Evolutionary conservation across 2,113 vertebrate genomes (phyloP).

Genomic region (Leptocoma aspasia): DNA sequence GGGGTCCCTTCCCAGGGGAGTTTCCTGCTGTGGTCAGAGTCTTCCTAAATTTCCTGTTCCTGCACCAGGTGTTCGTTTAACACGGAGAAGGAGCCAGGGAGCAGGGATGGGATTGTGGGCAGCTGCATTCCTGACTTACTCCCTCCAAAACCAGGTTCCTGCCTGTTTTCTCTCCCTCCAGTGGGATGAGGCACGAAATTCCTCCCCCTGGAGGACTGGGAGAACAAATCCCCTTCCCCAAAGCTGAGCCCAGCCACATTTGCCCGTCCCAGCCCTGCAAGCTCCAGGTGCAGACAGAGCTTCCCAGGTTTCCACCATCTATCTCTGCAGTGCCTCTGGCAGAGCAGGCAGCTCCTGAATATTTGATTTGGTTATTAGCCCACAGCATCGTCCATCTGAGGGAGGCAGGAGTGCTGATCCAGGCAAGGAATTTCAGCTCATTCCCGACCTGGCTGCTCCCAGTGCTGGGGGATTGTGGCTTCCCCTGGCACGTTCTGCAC

Average conservation of each 20-base stretch:
- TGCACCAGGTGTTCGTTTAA: neutral
- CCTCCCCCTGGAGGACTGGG: neutral
- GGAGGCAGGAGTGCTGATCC: conserved; percentile 45
- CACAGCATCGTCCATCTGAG: conserved; percentile 32
- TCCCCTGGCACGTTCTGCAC: neutral
- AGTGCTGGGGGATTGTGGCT: neutral
- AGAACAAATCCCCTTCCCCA: neutral
- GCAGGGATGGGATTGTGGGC: neutral
- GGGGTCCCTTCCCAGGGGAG: neutral
- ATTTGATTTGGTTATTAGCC: conserved; percentile 57
- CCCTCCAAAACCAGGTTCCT: neutral
- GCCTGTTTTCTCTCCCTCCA: neutral
- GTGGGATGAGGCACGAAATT: neutral
- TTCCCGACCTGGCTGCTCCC: neutral
- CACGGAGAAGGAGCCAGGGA: neutral
- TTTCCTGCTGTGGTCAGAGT: neutral
- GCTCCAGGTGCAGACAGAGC: neutral
- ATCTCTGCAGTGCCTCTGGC: conserved; percentile 36
- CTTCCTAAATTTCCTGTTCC: neutral
- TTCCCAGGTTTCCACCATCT: conserved; percentile 4
- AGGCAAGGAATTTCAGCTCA: neutral
- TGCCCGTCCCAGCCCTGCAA: neutral
- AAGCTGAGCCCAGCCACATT: neutral
- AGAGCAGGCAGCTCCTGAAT: conserved; percentile 47
- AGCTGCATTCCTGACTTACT: neutral